Base-by-base conservation (phyloP, 1,140 invertebrate species). In the Stratiolaelaps scimitus region DNA sequence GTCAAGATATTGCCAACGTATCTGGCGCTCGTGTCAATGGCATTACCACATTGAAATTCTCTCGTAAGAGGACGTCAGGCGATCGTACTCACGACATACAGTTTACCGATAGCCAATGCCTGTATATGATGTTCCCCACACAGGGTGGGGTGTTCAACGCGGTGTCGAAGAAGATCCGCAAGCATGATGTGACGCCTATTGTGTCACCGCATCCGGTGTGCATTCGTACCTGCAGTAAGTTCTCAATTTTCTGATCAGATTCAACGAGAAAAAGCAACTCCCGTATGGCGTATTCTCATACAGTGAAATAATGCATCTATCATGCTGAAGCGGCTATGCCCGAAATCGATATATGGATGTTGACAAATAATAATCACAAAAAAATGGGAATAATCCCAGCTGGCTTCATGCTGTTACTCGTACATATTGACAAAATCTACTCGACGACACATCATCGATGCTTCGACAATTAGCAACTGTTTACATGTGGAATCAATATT, bases 61-160 rank as follows among this genome's bases (percentile, higher is more conserved):
- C 81, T 1, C 81, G 90, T 69, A 87, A 87, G 74, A 77, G 89
- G 7, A 74, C 81, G 7, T 88, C 89, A 19, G 82, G 81, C 15
- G 90, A 94, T 75, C 5, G 19, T 20, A 74, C 65, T 2, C 53
- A 82, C 79, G 89, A 93, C 75, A 76, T 90, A 34, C 83, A 85
- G 29, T 91, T 94, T 75, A 84, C 84, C 0, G 84, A 90, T 70
- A 82, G 84, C 6, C 79, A 85, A 60, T 94, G 90, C 73, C 76
- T 88, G 2, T 92, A 90, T 75, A 81, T 94, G 74, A 85, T 93
- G 80, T 94, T 89, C 78, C 86, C 88, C 0, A 81, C 87, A 0
- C 34, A 65, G 26, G 91, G 91, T 7, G 90, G 91, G 2, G 78
- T 75, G 4, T 90, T 86, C 74, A 84, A 92, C 74, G 77, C 83